These are phyloP conservation scores for Tenualosa ilisha DNA, from an alignment of 2,797 vertebrate species.

Conservation along the genomic window DNA sequence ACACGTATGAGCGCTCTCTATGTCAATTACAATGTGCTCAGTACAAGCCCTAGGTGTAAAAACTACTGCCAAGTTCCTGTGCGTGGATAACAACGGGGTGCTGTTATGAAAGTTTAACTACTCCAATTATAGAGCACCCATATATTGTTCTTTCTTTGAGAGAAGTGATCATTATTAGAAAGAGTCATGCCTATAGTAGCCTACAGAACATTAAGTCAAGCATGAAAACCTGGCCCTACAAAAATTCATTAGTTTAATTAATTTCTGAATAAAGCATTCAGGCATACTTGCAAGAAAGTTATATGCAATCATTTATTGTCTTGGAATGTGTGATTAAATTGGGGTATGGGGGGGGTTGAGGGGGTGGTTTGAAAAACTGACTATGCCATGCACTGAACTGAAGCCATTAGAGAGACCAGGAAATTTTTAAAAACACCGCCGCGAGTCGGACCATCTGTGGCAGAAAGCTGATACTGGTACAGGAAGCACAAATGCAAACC, in stretches of 20 bases:
- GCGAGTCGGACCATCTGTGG: conserved; percentile 39
- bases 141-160: conserved; percentile 36
- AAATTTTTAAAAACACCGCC: conserved; percentile 36
- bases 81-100: conserved; percentile 38
- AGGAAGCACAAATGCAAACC: conserved; percentile 59
- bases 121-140: conserved; percentile 35
- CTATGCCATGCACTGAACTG: conserved; percentile 28
- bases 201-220: conserved; percentile 28
- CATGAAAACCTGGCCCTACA: not conserved
- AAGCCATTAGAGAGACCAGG: conserved; percentile 40
- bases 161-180: conserved; percentile 32
- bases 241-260: conserved; percentile 12
- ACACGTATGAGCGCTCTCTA: conserved; percentile 28
- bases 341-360: not conserved
- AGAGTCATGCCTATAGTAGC: conserved; percentile 30
- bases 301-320: conserved; percentile 7
- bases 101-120: conserved; percentile 43
- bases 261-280: not conserved
- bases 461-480: conserved; percentile 52
- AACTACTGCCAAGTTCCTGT: conserved; percentile 34
- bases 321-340: not conserved
- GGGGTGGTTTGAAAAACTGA: not conserved
- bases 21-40: conserved; percentile 26
- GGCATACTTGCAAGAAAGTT: not conserved
- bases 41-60: not conserved